Evolutionary conservation across 2,888 invertebrate genomes (phyloP), one percentile per base, ranked within the genome.

Genomic region (Cotesia congregata): DNA sequence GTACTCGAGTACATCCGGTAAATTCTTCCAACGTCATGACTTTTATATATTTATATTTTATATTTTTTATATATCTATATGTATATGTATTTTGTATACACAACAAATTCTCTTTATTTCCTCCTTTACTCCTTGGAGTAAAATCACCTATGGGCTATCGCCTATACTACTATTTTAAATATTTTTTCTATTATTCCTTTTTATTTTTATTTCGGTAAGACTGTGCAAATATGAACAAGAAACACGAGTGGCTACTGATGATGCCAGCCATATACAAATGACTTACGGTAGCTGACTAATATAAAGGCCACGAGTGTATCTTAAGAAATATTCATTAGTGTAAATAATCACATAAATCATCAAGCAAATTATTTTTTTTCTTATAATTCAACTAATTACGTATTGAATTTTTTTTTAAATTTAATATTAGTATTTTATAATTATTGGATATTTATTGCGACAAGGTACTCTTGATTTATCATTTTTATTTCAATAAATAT

Each of bases 1-100:
- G 60, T 67, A 71, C 69, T 30, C 61, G 68, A 39, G 61, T 67
- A 60, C 67, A 76, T 76, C 76, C 76, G 67, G 67, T 41, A 67
- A 30, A 6, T 60, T 71, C 40, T 71, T 60, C 50, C 62, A 20
- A 39, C 30, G 39, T 59, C 65, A 30, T 67, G 50, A 5, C 38
- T 40, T 40, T 17, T 72, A 40, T 15, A 17, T 71, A 30, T 39
- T 20, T 38, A 61, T 61, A 39, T 68, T 15, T 6, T 20, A 50
- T 69, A 39, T 41, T 15, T 69, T 41, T 17, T 17, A 17, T 50
- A 69, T 20, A 50, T n/a, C n/a, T 40, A 17, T 69, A 9, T 69
- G 20, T 50, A 15, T 39, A 39, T 67, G 7, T 39, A 12, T 67
- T 3, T n/a, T 17, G 62, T 62, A 62, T 62, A 62, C 20, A 62